Base-by-base conservation (phyloP, 2,888 invertebrate species). In the Pollenia amentaria region DNA sequence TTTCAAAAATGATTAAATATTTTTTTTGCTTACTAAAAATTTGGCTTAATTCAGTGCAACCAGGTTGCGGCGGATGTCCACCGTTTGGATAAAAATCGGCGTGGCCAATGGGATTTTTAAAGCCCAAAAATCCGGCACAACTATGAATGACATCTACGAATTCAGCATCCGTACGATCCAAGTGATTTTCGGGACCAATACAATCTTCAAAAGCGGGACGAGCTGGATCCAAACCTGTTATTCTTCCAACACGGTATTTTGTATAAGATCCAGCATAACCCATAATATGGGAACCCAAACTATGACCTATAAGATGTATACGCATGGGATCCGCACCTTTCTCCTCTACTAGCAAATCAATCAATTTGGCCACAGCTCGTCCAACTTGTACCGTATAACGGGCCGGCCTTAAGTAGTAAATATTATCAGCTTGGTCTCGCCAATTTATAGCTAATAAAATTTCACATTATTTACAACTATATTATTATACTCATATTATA, bases 91-190 rank as follows among this genome's bases (percentile, higher is more conserved):
- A 97, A 90, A 96, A 97, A 92, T 97, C 97, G 0, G 92, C 95
- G 90, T 96, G 95, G 0, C 97, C 97, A 18, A 96, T 94, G 6
- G 96, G 91, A 29, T 91, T 92, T 7, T 90, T 89, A 76, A 92
- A 93, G 0, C 96, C 96, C 48, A 95, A 93, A 60, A 95, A 93
- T 0, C 96, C 96, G 0, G 95, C 95, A 89, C 95, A 95, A 0
- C 96, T 96, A 90, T 97, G 97, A 72, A 97, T 95, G 0, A 96
- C 94, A 90, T 97, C 97, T 42, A 96, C 97, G 90, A 96, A 97
- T 29, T 94, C 92, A 0, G 96, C 97, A 91, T 97, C 96, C 3
- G 93, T 94, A 44, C 93, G 92, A 88, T 96, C 96, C 65, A 97
- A 93, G 72, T 94, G 93, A 75, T 94, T 93, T 67, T 93, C 93